Evolutionary conservation across 2,888 invertebrate genomes (phyloP).

Genomic region (Drosophila ustulata): DNA sequence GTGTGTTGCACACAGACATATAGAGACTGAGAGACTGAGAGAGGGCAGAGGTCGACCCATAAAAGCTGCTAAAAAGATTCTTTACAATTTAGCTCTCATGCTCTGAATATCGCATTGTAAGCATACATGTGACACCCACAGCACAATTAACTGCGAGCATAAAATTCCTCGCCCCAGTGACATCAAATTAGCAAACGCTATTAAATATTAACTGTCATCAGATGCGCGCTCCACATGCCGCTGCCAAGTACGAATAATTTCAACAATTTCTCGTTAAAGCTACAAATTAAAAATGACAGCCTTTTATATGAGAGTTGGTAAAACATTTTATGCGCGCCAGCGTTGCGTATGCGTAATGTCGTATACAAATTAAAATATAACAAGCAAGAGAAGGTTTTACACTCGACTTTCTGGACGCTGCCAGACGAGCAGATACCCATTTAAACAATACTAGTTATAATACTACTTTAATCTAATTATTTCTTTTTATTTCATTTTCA

Average conservation of each 20-base stretch:
- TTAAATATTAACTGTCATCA: constrained; percentile 54
- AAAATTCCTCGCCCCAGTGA: constrained; percentile 8
- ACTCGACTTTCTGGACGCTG: not conserved
- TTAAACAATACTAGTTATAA: no score
- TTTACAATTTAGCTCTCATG: constrained; percentile 13
- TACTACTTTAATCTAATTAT: not conserved
- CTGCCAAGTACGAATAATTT: constrained; percentile 32
- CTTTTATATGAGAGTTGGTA: constrained; percentile 44
- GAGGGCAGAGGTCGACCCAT: not conserved
- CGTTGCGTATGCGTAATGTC: constrained; percentile 53
- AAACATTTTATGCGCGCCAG: constrained; percentile 46
- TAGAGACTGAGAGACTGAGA: not conserved
- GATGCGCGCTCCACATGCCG: constrained; percentile 23
- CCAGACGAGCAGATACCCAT: not conserved
- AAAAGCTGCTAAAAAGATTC: constrained; percentile 7
- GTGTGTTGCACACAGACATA: constrained; percentile 1
- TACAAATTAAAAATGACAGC: constrained; percentile 63
- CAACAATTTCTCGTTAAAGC: constrained; percentile 49
- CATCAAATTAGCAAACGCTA: constrained; percentile 45
- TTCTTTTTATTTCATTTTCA: not conserved
- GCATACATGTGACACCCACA: constrained; percentile 1
- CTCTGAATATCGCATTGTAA: not conserved
- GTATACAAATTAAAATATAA: constrained; percentile 31
- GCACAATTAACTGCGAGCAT: constrained; percentile 12
- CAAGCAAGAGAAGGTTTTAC: constrained; percentile 9